phyloP scores from a whole-genome alignment of 2,113 vertebrate species.

The Tenrec ecaudatus region DNA sequence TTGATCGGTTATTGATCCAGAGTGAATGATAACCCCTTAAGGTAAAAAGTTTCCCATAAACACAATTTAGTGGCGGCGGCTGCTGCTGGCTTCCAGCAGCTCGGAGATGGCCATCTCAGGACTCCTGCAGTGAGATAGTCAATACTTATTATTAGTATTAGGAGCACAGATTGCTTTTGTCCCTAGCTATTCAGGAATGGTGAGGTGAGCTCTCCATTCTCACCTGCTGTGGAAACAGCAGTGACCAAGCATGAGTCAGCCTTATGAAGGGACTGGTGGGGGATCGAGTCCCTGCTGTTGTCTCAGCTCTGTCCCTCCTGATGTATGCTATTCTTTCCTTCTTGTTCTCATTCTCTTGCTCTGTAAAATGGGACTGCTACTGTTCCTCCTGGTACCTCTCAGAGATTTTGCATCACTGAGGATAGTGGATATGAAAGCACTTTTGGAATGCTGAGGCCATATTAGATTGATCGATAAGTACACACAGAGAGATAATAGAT shows the following conservation, averaged over 20 bases:
- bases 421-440: not conserved
- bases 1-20: constrained; percentile 83
- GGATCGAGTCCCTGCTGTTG: not conserved
- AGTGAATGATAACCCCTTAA: constrained; percentile 82
- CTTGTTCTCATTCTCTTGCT: not conserved
- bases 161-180: constrained; percentile 43
- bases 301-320: not conserved
- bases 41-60: constrained; percentile 79
- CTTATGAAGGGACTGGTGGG: fast-evolving
- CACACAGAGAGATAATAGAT: not conserved
- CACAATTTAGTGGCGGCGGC: constrained; percentile 81
- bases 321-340: no score
- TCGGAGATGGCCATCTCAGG: constrained; percentile 72
- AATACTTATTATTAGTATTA: constrained; percentile 79
- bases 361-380: not conserved
- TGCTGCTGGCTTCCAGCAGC: constrained; percentile 59
- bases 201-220: not conserved
- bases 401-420: not conserved
- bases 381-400: not conserved
- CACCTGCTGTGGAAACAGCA: not conserved
- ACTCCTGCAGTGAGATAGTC: constrained; percentile 75
- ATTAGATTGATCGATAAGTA: not conserved
- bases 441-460: not conserved
- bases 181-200: not conserved
- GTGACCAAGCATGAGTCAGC: fast-evolving